Conservation (phyloP, 2,113 vertebrate genomes). For the Corythornis cristatus region DNA sequence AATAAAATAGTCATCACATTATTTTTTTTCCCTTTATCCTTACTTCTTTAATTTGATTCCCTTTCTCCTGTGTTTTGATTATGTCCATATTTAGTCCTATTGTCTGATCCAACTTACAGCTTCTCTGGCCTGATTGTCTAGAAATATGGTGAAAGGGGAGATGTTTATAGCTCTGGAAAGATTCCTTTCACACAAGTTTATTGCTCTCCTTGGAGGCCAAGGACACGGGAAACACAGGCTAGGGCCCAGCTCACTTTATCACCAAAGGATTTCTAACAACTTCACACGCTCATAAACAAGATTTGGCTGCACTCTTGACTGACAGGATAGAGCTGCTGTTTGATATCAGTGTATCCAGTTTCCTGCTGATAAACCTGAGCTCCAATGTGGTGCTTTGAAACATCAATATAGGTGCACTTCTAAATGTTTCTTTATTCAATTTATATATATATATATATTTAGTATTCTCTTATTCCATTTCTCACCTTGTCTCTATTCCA, state of each 20-base stretch:
- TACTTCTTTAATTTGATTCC: not conserved
- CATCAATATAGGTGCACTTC: not conserved
- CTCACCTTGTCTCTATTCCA: not conserved
- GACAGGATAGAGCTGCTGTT: slow-evolving; percentile 14
- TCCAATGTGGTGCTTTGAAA: slow-evolving; percentile 33
- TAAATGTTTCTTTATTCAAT: not conserved
- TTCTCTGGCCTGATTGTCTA: not conserved
- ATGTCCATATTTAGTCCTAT: not conserved
- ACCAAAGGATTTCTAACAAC: slow-evolving; percentile 33
- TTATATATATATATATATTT: too few relatives aligned
- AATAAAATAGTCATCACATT: not conserved
- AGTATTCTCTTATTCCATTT: not conserved
- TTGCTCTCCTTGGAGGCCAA: slow-evolving; percentile 29
- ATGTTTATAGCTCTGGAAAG: slow-evolving; percentile 18
- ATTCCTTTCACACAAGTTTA: slow-evolving; percentile 33
- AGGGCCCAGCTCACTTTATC: slow-evolving; percentile 23
- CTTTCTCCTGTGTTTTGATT: not conserved
- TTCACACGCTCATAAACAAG: not conserved
- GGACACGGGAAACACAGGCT: slow-evolving; percentile 34
- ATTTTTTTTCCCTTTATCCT: slow-evolving; percentile 7
- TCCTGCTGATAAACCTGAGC: slow-evolving; percentile 32
- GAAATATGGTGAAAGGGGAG: slow-evolving; percentile 14
- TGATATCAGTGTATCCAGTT: slow-evolving; percentile 39
- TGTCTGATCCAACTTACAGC: not conserved
- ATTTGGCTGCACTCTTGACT: slow-evolving; percentile 48